These are phyloP conservation scores for Ellobium chinense DNA, from an alignment of 2,888 invertebrate genomes.

Conservation along the genomic window DNA sequence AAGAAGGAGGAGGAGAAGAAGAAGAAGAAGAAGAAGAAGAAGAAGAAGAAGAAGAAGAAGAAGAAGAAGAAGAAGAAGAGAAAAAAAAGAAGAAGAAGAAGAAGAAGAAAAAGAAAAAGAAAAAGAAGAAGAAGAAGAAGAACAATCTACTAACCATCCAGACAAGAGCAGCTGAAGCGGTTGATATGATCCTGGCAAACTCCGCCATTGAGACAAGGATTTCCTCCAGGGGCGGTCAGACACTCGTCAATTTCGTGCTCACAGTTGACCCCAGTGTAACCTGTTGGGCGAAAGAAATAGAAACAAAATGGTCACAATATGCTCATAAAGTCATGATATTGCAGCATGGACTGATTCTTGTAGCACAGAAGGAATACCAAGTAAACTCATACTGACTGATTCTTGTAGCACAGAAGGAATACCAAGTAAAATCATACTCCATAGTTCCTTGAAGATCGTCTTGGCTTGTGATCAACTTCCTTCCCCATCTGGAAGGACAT, in stretches of 20 bases:
- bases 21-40: neutral
- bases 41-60: neutral
- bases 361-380: too few relatives aligned
- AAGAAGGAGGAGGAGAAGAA: neutral
- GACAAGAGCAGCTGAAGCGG: constrained; percentile 73
- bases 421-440: too few relatives aligned
- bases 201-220: constrained; percentile 82
- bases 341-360: too few relatives aligned
- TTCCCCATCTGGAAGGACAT: too few relatives aligned
- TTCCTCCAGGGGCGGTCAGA: constrained; percentile 79
- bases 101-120: neutral
- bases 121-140: neutral
- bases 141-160: constrained; percentile 56
- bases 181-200: constrained; percentile 65
- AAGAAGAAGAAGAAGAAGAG: neutral
- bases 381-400: too few relatives aligned
- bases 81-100: neutral
- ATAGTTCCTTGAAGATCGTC: too few relatives aligned
- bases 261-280: constrained; percentile 58
- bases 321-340: too few relatives aligned
- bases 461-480: too few relatives aligned
- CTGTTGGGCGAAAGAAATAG: constrained; percentile 34
- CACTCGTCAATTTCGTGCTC: constrained; percentile 85
- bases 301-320: neutral
- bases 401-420: too few relatives aligned